Evolutionary conservation across 2,888 invertebrate species (phyloP), one percentile per base, ranked within the genome.

Genomic region (Drosophila neonasuta): DNA sequence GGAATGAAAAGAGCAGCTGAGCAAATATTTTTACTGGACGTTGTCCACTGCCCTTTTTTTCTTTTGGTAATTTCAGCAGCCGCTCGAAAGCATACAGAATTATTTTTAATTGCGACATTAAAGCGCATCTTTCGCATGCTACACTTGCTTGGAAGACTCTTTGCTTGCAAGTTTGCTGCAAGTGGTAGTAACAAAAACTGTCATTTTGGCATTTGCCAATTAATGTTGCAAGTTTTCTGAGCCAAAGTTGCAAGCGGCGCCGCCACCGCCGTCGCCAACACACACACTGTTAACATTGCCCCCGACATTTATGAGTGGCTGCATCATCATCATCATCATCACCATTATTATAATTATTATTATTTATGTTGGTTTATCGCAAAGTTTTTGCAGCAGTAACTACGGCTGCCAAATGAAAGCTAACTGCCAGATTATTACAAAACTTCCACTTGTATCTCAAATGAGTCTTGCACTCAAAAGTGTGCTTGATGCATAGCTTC

Each of bases 371-470:
- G 29, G 30, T 30, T 54, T 36, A 41, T 32, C 11, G 36, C 52
- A 13, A 67, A 67, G 46, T 68, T 67, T 13, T 15, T 24, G 24
- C 24, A 6, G 17, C 11, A 17, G 24, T 9, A 45, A 57, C 32
- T 32, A 34, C 51, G 34, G 58, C 45, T 46, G 54, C 50, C 34
- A 52, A 52, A 9, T 4, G 42, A 44, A 32, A 17, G 49, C 57
- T 44, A 69, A 61, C 57, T 54, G 57, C 8, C 63, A 52, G 59
- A 52, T 69, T 65, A 65, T 66, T 74, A 52, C 44, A 59, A 65
- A 73, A 74, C 49, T 74, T 74, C 8, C 29, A n/a, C 10, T 48
- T 20, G 1, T n/a, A 36, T 17, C 8, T 42, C 32, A 32, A 46
- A 54, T 41, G 52, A 55, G 29, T 30, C 17, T 39, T 20, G 10